Evolutionary conservation across 2,888 invertebrate genomes (phyloP), one percentile per base, ranked within the genome.

Genomic region (Lissonota sp.): DNA sequence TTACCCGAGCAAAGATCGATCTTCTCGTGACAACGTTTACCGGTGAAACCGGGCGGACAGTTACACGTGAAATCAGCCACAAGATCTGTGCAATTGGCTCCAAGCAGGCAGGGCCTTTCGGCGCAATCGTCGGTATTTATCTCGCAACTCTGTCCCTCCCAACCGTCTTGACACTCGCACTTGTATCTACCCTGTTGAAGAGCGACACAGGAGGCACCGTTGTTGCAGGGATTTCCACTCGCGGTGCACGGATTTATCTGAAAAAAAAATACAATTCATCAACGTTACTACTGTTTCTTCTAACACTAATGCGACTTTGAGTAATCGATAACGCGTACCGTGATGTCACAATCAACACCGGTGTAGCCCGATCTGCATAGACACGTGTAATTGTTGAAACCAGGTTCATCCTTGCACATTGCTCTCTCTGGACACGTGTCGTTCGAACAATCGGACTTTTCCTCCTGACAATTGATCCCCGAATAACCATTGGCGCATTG

Each of bases 71-170:
- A 99, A 92, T 99, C 99, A 83, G 97, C 97, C 0, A 99, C 96
- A 86, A 99, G 94, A 93, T 99, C 99, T 0, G 98, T 98, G 91
- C 99, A 99, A 85, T 97, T 97, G 0, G 98, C 96, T 0, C 97
- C 97, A 39, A 99, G 93, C 0, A 98, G 94, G 91, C 98, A 98
- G 39, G 99, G 99, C 85, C 96, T 96, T 91, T 98, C 98, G 5
- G 97, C 96, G 92, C 99, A 99, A 90, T 99, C 99, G 89, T 99
- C 96, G 83, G 96, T 97, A 90, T 98, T 98, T n/a, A 94, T 94
- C 91, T 98, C 98, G 92, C 99, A 99, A 80, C 96, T 96, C 87
- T 97, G 97, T 79, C 99, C 99, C 91, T 98, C 98, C 99, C 99
- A 99, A 53, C 99, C 99, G 16, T 98, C 96, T 71, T 97, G 93